A percentile compares a stretch with the other conserved stretches of the same genome.
Conservation (phyloP, 1,140 invertebrate species). For the Acromyrmex heyeri region DNA sequence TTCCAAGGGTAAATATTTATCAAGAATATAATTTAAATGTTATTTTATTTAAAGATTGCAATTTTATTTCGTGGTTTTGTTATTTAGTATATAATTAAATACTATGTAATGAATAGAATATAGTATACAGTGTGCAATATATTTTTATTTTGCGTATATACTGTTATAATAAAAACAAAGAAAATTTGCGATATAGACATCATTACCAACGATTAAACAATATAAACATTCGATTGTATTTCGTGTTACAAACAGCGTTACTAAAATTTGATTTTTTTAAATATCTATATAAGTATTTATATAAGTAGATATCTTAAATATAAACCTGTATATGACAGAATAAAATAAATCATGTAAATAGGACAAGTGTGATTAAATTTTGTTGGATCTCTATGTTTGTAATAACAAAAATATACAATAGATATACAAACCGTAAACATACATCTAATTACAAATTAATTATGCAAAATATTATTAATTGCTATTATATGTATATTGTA, state of each 20-base stretch:
- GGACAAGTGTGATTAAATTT: not conserved
- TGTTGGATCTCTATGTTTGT: not conserved
- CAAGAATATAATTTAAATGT: not conserved
- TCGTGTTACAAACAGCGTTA: not conserved
- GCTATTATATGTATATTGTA: no score
- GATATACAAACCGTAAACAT: no score
- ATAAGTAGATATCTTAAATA: not conserved
- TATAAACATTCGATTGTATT: not conserved
- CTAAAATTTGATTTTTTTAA: not conserved
- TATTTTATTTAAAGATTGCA: not conserved
- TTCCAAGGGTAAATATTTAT: not conserved
- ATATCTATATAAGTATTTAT: not conserved
- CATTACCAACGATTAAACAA: not conserved
- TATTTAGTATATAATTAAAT: conserved; percentile 19
- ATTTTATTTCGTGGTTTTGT: not conserved
- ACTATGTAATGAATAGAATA: not conserved
- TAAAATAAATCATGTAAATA: conserved; percentile 30
- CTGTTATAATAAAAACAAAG: not conserved
- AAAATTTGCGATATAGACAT: no score
- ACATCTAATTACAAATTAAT: no score
- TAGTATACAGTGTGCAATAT: no score
- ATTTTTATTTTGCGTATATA: not conserved
- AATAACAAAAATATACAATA: no score
- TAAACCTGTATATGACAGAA: conserved; percentile 1
- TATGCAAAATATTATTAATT: no score